A percentile compares a stretch with the other conserved stretches of the same genome.
phyloP scores from a whole-genome alignment of 2,888 invertebrate genomes.

The Cremastinae sp. region DNA sequence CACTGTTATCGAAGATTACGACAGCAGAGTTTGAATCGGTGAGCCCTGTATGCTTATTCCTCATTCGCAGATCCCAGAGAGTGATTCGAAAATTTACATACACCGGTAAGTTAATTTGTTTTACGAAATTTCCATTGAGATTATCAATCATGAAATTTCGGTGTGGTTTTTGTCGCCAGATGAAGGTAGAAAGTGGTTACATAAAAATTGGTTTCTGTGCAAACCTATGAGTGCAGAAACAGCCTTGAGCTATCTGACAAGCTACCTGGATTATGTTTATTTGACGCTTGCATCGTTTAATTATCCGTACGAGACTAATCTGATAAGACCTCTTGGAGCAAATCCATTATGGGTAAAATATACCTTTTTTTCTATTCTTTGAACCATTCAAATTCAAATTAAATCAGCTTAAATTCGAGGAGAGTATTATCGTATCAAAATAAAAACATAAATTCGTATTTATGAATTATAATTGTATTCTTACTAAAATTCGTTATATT shows the following conservation, averaged over 20 bases:
- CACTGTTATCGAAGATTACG: conserved; percentile 88
- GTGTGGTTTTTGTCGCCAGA: conserved; percentile 79
- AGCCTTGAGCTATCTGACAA: conserved; percentile 83
- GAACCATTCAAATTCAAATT: no score
- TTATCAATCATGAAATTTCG: not conserved
- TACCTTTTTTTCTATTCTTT: no score
- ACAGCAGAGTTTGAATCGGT: conserved; percentile 87
- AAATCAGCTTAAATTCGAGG: no score
- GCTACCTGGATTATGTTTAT: conserved; percentile 88
- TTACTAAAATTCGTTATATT: no score
- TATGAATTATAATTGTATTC: no score
- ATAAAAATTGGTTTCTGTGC: conserved; percentile 89
- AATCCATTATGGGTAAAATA: conserved; percentile 88
- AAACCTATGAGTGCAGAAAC: conserved; percentile 83
- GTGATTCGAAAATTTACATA: conserved; percentile 82
- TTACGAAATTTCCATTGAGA: conserved; percentile 12
- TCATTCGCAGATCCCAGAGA: conserved; percentile 90
- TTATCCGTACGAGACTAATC: conserved; percentile 94
- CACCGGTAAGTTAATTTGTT: conserved; percentile 81
- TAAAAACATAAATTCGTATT: no score
- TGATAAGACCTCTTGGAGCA: conserved; percentile 91
- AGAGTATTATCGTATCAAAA: no score
- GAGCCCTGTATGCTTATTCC: conserved; percentile 84
- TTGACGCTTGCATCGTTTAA: conserved; percentile 96
- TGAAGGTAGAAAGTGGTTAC: conserved; percentile 87